Base-by-base conservation (phyloP, 2,797 vertebrate genomes). In the Moxostoma hubbsi region DNA sequence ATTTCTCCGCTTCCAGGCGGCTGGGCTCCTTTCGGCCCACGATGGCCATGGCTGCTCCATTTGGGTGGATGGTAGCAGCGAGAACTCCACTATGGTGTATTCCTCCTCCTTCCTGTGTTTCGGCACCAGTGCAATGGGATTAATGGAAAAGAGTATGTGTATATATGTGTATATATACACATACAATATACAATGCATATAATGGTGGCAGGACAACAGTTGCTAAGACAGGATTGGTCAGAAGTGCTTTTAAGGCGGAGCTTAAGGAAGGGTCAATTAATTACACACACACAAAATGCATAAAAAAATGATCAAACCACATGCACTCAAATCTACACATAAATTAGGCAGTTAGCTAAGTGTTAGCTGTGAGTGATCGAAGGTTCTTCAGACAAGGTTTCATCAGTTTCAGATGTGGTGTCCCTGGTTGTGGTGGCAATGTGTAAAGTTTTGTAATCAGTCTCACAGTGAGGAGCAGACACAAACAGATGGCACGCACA, bases 371-470 rank as follows among this genome's bases (percentile, higher is more conserved):
- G 71, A 64, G 63, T 50, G 53, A 46, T 5, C 43, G 54, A 47
- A 65, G 51, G 12, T 10, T 63, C n/a, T n/a, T n/a, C n/a, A n/a
- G n/a, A n/a, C n/a, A n/a, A n/a, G 18, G 55, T 62, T 70, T 62
- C 4, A 6, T 64, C 50, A 72, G 68, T 59, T 54, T 66, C 36
- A 62, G 78, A 78, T 43, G 65, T 1, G 43, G 58, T 55, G 78
- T 53, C 54, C 63, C 61, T 67, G 55, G 83, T 85, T 86, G 85
- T n/a, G 9, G 86, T 88, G 89, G 87, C 85, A 83, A 92, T 89
- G 83, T 90, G 89, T 92, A 85, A 86, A 89, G 91, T 95, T 92
- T 89, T 83, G 86, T 94, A 93, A 95, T 93, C 93, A 94, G 93
- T 91, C 87, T 92, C 92, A 91, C 85, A 91, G 87, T 90, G 87